Evolutionary conservation across 2,113 vertebrate species (phyloP).

Genomic region (Madoqua kirkii): DNA sequence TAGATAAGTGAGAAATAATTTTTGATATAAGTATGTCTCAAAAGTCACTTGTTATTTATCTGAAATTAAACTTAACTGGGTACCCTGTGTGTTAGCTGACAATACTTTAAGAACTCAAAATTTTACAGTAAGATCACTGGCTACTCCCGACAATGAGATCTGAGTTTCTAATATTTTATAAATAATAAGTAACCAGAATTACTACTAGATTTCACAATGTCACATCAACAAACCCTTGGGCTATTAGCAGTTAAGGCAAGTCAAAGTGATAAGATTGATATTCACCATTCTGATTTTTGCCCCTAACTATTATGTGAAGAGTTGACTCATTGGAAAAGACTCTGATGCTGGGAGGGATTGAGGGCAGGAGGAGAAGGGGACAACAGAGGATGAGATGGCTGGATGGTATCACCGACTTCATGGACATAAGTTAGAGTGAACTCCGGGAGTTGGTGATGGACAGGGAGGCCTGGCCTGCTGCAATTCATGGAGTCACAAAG

Average conservation of each 20-base stretch:
- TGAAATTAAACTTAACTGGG: neutral
- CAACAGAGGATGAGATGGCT: no score
- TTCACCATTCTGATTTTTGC: neutral
- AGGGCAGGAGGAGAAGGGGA: no score
- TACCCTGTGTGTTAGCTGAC: neutral
- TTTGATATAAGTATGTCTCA: neutral
- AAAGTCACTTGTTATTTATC: neutral
- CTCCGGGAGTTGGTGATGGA: no score
- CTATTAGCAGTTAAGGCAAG: neutral
- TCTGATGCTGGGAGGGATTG: no score
- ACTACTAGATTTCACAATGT: neutral
- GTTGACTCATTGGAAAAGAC: no score
- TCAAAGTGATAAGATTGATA: neutral
- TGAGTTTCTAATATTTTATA: neutral
- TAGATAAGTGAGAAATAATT: neutral
- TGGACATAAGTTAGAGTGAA: no score
- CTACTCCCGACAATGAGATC: neutral
- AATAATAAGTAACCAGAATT: neutral
- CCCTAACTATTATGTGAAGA: neutral
- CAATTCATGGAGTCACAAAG: no score
- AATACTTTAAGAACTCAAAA: neutral
- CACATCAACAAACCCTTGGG: neutral
- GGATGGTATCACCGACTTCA: no score
- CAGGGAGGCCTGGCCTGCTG: no score
- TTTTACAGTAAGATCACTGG: neutral